These are phyloP conservation scores for Holotrichia oblita DNA, from an alignment of 1,140 invertebrate genomes.

Conservation along the genomic window DNA sequence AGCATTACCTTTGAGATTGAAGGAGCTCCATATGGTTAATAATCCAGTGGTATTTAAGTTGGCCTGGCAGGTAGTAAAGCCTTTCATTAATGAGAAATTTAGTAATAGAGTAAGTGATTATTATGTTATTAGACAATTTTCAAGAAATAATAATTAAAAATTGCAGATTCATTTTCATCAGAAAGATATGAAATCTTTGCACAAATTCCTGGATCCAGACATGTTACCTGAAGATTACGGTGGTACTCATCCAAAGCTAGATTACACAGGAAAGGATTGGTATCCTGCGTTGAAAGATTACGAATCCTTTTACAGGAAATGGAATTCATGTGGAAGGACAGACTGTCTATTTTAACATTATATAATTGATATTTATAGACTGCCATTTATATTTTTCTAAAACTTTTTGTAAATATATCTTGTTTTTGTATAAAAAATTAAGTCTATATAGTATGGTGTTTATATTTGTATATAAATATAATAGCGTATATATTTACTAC, in stretches of 20 bases:
- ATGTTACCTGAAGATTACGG: conserved; percentile 77
- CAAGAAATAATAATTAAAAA: neutral
- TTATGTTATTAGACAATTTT: neutral
- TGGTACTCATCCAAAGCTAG: conserved; percentile 75
- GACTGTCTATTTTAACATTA: no score
- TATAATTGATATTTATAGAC: no score
- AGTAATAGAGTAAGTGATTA: conserved; percentile 62
- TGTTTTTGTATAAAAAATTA: no score
- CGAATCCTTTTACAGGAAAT: conserved; percentile 68
- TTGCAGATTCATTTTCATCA: conserved; percentile 78
- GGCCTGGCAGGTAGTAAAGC: conserved; percentile 67
- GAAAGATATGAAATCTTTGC: conserved; percentile 73
- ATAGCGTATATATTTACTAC: no score
- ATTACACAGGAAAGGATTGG: conserved; percentile 79
- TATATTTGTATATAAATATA: no score
- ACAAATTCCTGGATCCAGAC: conserved; percentile 71
- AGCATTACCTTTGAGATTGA: conserved; percentile 69
- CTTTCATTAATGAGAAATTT: conserved; percentile 70
- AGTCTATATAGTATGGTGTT: no score
- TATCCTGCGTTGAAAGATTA: conserved; percentile 69
- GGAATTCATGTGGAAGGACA: conserved; percentile 68
- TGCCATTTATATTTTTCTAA: no score
- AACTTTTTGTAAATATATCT: no score
- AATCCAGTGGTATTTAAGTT: conserved; percentile 70
- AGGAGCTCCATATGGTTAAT: conserved; percentile 70